A percentile compares a stretch with the other conserved stretches of the same genome.
Evolutionary conservation across 2,888 invertebrate genomes (phyloP).

Genomic region (Carterocephalus palaemon): DNA sequence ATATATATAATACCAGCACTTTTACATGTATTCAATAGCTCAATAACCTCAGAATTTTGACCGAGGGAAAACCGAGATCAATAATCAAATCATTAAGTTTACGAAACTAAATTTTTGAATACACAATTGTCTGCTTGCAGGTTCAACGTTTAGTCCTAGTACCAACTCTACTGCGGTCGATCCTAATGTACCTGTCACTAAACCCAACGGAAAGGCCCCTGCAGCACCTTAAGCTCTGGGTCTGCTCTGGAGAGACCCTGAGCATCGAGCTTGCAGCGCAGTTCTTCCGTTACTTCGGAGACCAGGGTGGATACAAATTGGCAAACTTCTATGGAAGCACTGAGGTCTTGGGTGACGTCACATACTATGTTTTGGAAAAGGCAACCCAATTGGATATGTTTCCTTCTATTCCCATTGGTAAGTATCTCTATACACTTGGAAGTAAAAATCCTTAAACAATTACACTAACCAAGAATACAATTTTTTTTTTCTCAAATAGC

Average conservation of each 20-base stretch:
- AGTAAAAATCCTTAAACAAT: too few species aligned
- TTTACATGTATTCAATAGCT: too few species aligned
- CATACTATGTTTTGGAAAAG: conserved; percentile 84
- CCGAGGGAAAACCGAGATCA: too few species aligned
- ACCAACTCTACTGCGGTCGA: conserved; percentile 88
- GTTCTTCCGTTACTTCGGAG: conserved; percentile 87
- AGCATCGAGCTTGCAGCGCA: conserved; percentile 83
- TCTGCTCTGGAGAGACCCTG: conserved; percentile 92
- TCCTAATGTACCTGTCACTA: conserved; percentile 85
- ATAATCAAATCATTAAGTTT: too few species aligned
- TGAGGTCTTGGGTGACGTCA: conserved; percentile 95
- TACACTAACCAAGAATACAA: too few species aligned
- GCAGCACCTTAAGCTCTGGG: conserved; percentile 84
- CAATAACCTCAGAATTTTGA: too few species aligned
- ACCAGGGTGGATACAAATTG: conserved; percentile 79
- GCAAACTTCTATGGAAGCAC: conserved; percentile 96
- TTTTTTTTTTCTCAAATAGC: not conserved
- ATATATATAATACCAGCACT: too few species aligned
- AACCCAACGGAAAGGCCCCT: conserved; percentile 78
- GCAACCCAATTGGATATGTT: conserved; percentile 79
- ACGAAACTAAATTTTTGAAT: too few species aligned
- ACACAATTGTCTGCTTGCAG: too few species aligned
- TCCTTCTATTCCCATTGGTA: conserved; percentile 90
- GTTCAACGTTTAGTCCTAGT: conserved; percentile 90
- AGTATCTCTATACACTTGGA: too few species aligned